Conservation (phyloP, 2,797 vertebrate genomes). For the Cheracebus regulus region DNA sequence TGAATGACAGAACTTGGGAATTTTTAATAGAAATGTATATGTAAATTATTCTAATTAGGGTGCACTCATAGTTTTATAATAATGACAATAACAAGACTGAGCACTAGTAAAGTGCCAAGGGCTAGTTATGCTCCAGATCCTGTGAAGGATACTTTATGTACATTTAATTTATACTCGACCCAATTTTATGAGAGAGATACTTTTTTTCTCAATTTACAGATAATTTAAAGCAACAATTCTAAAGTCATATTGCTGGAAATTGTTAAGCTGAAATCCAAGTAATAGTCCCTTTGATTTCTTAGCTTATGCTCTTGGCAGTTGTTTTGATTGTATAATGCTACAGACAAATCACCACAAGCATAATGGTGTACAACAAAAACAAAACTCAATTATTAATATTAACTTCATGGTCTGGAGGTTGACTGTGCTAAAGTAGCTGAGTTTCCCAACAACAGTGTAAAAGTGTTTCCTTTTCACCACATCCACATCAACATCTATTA, state of each 20-base stretch:
- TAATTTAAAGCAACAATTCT: neutral
- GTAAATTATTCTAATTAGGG: neutral
- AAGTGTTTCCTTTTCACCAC: neutral
- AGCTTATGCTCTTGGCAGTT: neutral
- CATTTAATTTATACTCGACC: neutral
- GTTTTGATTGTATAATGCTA: neutral
- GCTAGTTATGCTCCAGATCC: neutral
- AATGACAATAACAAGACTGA: neutral
- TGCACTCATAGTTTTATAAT: neutral
- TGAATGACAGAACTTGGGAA: neutral
- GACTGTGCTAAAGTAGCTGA: neutral
- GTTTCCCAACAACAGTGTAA: neutral
- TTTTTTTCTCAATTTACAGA: conserved; percentile 16
- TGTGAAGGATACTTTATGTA: neutral
- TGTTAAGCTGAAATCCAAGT: neutral
- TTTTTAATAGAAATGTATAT: neutral
- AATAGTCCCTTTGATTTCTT: neutral
- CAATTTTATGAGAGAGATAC: neutral
- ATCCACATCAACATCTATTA: neutral
- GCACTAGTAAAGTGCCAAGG: neutral
- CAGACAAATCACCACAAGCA: neutral
- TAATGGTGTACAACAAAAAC: neutral
- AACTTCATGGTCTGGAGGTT: neutral
- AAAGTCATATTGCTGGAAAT: neutral
- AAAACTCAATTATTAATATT: neutral